Percentiles rank a stretch among this genome's conserved stretches.
phyloP scores from a whole-genome alignment of 2,113 vertebrate genomes.

The Ageneiosus marmoratus region DNA sequence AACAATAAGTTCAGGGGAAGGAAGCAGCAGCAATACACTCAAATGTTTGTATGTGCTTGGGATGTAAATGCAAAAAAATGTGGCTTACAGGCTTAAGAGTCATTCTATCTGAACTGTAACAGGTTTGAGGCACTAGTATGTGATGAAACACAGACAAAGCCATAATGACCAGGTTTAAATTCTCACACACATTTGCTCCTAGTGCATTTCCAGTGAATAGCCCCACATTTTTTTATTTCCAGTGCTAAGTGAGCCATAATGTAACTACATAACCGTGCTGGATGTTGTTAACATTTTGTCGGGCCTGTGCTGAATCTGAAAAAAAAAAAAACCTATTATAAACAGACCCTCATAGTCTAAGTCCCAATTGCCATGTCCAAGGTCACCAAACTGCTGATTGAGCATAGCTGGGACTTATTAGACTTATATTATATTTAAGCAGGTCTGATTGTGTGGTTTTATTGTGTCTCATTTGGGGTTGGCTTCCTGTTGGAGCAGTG shows the following conservation, averaged over 20 bases:
- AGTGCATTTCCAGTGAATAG: not conserved
- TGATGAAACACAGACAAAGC: not conserved
- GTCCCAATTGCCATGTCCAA: too few species aligned
- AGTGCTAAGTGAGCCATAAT: not conserved
- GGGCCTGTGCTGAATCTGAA: too few species aligned
- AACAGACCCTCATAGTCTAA: too few species aligned
- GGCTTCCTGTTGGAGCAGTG: too few species aligned
- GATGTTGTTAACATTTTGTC: not conserved
- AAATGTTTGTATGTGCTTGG: not conserved
- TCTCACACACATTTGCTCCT: not conserved
- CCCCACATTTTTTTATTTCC: not conserved
- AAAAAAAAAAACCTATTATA: too few species aligned
- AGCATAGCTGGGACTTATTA: too few species aligned
- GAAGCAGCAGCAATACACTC: not conserved
- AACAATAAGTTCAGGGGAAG: slow-evolving; percentile 14
- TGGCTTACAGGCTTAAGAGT: not conserved
- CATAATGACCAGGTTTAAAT: not conserved
- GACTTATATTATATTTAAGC: too few species aligned
- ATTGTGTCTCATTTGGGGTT: too few species aligned
- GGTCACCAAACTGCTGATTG: too few species aligned
- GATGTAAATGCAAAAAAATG: slow-evolving; percentile 1
- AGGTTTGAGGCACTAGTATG: not conserved
- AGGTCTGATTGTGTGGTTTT: too few species aligned
- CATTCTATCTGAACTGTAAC: not conserved
- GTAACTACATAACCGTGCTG: not conserved